These are phyloP conservation scores for Tamias sibiricus DNA, from an alignment of 2,113 vertebrate genomes.

Conservation along the genomic window DNA sequence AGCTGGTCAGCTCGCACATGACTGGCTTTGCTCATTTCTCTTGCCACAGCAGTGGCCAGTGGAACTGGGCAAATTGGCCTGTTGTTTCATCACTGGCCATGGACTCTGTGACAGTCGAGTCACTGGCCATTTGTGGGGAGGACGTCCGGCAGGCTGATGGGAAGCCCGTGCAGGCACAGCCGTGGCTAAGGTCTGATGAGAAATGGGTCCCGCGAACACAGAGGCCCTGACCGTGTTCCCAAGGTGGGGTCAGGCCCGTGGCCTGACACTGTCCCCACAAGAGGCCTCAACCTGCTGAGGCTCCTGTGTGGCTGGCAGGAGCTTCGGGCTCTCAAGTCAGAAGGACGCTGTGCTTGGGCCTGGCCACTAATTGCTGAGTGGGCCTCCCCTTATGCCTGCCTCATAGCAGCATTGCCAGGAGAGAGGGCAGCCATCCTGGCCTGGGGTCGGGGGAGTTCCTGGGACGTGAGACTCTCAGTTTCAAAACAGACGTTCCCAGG, in stretches of 20 bases:
- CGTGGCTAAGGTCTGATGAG: background rate
- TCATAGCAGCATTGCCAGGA: no score
- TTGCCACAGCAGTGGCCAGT: slow-evolving; percentile 65
- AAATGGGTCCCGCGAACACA: background rate
- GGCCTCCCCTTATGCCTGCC: background rate
- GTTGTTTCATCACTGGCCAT: slow-evolving; percentile 53
- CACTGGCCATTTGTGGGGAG: slow-evolving; percentile 53
- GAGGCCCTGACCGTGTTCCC: background rate
- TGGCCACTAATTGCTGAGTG: background rate
- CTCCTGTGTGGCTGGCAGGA: background rate
- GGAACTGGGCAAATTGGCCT: slow-evolving; percentile 54
- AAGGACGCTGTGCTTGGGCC: background rate
- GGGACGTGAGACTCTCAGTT: background rate
- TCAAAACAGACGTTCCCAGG: background rate
- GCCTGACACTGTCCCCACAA: background rate
- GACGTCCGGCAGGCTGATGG: slow-evolving; percentile 49
- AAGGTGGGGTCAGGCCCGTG: background rate
- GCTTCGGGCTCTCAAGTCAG: background rate
- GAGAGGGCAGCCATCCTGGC: no score
- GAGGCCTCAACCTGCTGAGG: background rate
- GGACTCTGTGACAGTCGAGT: slow-evolving; percentile 53
- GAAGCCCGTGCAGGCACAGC: background rate
- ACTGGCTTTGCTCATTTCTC: slow-evolving; percentile 56
- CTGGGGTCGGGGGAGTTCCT: background rate
- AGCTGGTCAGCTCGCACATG: slow-evolving; percentile 39